Evolutionary conservation across 2,113 vertebrate genomes (phyloP).

Genomic region (Collichthys lucidus): DNA sequence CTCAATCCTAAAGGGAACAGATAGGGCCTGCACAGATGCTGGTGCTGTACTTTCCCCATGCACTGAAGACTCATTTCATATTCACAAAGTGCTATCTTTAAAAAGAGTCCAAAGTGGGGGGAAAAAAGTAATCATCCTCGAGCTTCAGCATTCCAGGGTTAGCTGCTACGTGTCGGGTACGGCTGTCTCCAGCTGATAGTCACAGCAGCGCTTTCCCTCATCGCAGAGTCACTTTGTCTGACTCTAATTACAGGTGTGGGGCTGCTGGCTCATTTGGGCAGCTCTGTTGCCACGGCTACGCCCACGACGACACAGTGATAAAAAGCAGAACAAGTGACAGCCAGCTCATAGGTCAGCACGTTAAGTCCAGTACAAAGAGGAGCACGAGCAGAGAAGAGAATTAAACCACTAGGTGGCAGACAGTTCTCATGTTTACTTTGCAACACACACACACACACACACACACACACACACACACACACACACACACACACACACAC

Average conservation of each 20-base stretch:
- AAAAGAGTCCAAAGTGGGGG: conserved; percentile 50
- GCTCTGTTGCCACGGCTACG: conserved; percentile 10
- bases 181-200: conserved; percentile 38
- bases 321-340: conserved; percentile 20
- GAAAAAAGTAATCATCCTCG: conserved; percentile 40
- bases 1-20: conserved; percentile 56
- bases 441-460: conserved; percentile 22
- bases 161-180: conserved; percentile 8
- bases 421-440: conserved; percentile 51
- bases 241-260: conserved; percentile 51
- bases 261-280: conserved; percentile 34
- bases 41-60: conserved; percentile 45
- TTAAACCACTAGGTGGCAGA: conserved; percentile 75
- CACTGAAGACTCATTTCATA: conserved; percentile 63
- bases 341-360: background rate
- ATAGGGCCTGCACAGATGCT: conserved; percentile 47
- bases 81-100: conserved; percentile 71
- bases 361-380: conserved; percentile 1
- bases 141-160: conserved; percentile 48
- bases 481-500: conserved; percentile 1
- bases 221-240: conserved; percentile 40
- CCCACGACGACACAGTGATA: conserved; percentile 15
- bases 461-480: conserved; percentile 20
- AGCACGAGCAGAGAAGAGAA: background rate
- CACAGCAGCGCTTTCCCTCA: conserved; percentile 17